phyloP scores from a whole-genome alignment of 1,140 invertebrate species.

The Dinothrombium tinctorium region DNA sequence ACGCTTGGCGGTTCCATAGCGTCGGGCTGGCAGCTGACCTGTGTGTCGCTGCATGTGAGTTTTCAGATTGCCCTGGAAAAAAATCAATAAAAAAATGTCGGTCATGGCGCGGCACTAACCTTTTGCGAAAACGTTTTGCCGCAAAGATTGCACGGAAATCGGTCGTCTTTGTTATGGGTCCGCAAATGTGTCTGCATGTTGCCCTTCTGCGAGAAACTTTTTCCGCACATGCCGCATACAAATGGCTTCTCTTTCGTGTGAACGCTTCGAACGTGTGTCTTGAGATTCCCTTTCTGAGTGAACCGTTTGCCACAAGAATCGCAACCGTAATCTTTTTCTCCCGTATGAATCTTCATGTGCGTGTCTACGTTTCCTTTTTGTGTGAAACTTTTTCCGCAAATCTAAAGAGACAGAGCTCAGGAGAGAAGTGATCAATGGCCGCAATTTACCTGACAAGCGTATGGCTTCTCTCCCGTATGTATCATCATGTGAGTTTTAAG shows the following conservation, averaged over 20 bases:
- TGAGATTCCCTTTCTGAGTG: slow-evolving; percentile 28
- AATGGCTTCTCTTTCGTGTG: slow-evolving; percentile 38
- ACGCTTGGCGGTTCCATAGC: no score
- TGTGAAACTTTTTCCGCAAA: slow-evolving; percentile 19
- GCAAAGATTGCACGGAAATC: slow-evolving; percentile 18
- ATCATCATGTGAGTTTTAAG: slow-evolving; percentile 31
- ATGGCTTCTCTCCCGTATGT: slow-evolving; percentile 27
- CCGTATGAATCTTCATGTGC: slow-evolving; percentile 21
- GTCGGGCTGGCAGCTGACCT: slow-evolving; percentile 20
- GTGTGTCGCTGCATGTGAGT: slow-evolving; percentile 31
- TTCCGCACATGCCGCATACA: slow-evolving; percentile 17
- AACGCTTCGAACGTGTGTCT: slow-evolving; percentile 85
- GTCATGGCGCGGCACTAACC: not conserved
- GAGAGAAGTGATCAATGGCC: not conserved
- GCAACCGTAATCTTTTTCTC: slow-evolving; percentile 18
- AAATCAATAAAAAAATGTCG: not conserved
- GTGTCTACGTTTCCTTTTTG: slow-evolving; percentile 20
- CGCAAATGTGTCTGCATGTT: slow-evolving; percentile 83
- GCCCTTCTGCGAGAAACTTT: slow-evolving; percentile 20
- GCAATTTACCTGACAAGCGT: slow-evolving; percentile 21
- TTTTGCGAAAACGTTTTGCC: slow-evolving; percentile 36
- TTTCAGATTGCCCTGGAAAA: slow-evolving; percentile 22
- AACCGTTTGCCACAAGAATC: slow-evolving; percentile 26
- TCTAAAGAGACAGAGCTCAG: slow-evolving; percentile 3
- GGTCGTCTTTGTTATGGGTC: slow-evolving; percentile 48